phyloP scores from a whole-genome alignment of 2,113 vertebrate species.

The Propithecus coquereli region DNA sequence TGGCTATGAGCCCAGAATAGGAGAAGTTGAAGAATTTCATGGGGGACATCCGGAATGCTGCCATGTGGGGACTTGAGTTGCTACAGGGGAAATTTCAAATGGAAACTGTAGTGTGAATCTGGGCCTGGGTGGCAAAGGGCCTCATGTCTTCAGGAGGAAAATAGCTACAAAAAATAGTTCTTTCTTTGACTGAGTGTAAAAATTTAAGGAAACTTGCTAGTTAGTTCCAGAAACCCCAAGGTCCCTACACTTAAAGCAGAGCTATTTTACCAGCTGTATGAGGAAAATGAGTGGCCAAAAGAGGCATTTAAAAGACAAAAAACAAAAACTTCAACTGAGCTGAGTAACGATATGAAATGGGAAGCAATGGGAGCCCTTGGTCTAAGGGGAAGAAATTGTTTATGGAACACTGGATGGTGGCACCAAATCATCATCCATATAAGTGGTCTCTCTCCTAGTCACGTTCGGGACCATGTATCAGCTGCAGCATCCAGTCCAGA shows the following conservation, averaged over 20 bases:
- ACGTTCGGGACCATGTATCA: neutral
- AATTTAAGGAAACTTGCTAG: constrained; percentile 1
- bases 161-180: neutral
- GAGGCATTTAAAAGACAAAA: neutral
- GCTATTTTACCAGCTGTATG: neutral
- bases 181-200: constrained; percentile 16
- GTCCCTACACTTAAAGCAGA: neutral
- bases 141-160: neutral
- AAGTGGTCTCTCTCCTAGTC: neutral
- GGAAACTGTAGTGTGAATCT: neutral
- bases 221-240: constrained; percentile 3
- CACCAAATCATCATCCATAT: neutral
- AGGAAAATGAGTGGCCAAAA: neutral
- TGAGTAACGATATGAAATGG: neutral
- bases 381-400: neutral
- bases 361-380: neutral
- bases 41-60: neutral
- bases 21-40: constrained; percentile 31
- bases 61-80: neutral
- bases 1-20: constrained; percentile 53
- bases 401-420: neutral
- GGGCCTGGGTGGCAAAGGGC: neutral
- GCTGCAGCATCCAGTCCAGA: neutral
- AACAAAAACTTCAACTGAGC: neutral
- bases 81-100: neutral